These are phyloP conservation scores for Phacellophora camtschatica DNA, from an alignment of 30 jellyfish, hydroid and myxozoan genomes.

Conservation along the genomic window DNA sequence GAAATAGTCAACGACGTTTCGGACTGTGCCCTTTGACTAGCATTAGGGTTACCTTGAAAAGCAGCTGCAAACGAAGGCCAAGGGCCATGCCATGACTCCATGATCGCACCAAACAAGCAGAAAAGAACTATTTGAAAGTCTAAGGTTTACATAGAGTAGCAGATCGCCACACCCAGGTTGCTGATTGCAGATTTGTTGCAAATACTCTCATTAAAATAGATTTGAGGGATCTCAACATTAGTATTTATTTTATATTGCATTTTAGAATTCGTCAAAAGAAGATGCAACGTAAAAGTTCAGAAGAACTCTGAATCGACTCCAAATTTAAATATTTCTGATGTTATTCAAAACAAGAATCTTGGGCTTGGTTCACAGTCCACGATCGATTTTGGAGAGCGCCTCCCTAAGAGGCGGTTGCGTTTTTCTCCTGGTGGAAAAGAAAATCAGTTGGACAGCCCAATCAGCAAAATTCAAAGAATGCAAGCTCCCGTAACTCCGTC, in stretches of 20 bases:
- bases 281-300: conserved; percentile 66
- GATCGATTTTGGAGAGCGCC: conserved; percentile 49
- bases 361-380: conserved; percentile 21
- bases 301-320: conserved; percentile 39
- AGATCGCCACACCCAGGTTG: too few species aligned
- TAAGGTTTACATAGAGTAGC: too few species aligned
- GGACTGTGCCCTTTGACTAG: too few species aligned
- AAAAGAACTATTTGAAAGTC: too few species aligned
- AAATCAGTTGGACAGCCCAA: neutral
- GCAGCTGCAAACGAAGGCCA: too few species aligned
- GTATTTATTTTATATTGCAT: neutral
- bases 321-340: neutral
- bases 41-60: too few species aligned
- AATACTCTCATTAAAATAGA: too few species aligned
- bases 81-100: too few species aligned
- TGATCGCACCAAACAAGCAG: too few species aligned
- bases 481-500: conserved; percentile 16
- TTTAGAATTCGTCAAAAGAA: conserved; percentile 62
- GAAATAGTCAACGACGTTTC: too few species aligned
- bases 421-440: conserved; percentile 65
- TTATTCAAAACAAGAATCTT: conserved; percentile 30
- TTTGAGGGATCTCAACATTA: too few species aligned
- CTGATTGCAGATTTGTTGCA: too few species aligned
- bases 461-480: neutral
- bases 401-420: conserved; percentile 54